Evolutionary conservation across 2,888 invertebrate genomes (phyloP).

Genomic region (Microdon myrmicae): DNA sequence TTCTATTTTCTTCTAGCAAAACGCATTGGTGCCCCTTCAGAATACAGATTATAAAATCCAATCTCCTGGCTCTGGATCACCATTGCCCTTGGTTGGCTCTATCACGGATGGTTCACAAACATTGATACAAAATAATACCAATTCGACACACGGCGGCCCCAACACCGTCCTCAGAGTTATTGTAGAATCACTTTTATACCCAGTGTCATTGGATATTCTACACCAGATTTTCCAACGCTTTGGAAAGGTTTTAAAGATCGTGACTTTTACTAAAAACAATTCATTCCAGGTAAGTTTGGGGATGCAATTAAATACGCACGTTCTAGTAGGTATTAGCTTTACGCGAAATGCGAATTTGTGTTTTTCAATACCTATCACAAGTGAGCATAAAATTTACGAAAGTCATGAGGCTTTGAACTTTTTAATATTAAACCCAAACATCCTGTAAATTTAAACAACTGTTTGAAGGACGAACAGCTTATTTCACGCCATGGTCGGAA

Average conservation of each 20-base stretch:
- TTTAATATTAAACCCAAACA: too few species aligned
- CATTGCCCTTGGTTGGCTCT: constrained; percentile 70
- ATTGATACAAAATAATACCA: constrained; percentile 68
- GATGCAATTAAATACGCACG: not conserved
- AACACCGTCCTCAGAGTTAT: constrained; percentile 98
- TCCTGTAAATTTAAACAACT: too few species aligned
- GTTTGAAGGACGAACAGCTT: too few species aligned
- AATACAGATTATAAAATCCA: constrained; percentile 79
- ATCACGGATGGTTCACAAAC: constrained; percentile 65
- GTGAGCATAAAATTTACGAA: too few species aligned
- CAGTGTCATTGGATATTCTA: constrained; percentile 96
- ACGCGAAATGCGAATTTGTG: not conserved
- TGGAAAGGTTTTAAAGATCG: constrained; percentile 98
- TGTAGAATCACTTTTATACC: constrained; percentile 98
- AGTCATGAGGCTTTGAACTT: too few species aligned
- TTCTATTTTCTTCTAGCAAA: constrained; percentile 71
- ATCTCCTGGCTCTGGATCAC: constrained; percentile 73
- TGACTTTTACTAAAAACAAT: constrained; percentile 99
- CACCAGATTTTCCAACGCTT: constrained; percentile 98
- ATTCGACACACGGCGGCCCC: constrained; percentile 77
- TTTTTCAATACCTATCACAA: constrained; percentile 29
- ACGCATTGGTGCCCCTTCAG: constrained; percentile 86
- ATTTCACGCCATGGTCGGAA: too few species aligned
- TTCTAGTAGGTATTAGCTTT: not conserved
- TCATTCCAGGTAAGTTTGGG: constrained; percentile 67